Evolutionary conservation across 2,797 vertebrate species (phyloP).

Genomic region (Vipera latastei): DNA sequence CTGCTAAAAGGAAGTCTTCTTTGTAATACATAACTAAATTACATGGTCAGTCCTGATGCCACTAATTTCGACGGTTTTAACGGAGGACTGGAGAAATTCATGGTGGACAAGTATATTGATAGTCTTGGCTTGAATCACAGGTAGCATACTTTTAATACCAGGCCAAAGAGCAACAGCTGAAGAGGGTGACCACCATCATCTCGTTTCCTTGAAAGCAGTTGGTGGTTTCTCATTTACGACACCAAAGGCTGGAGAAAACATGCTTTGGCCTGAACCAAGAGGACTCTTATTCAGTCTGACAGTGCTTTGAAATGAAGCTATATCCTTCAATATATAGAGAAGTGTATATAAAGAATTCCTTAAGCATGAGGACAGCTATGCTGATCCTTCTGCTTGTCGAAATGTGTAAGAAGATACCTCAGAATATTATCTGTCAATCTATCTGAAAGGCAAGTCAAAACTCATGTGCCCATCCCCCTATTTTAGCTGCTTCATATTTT

Average conservation of each 20-base stretch:
- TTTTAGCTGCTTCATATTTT: slow-evolving; percentile 41
- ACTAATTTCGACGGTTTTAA: not conserved
- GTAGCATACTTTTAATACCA: not conserved
- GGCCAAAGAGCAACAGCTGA: not conserved
- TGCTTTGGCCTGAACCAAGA: not conserved
- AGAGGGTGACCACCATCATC: not conserved
- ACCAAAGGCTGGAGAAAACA: not conserved
- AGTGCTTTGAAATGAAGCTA: not conserved
- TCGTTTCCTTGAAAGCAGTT: not conserved
- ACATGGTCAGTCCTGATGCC: not conserved
- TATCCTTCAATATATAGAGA: not conserved
- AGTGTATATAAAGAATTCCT: not conserved
- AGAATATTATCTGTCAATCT: not conserved
- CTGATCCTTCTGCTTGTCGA: not conserved
- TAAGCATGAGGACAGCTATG: not conserved
- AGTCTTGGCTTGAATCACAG: not conserved
- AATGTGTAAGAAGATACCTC: not conserved
- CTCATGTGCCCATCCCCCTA: not conserved
- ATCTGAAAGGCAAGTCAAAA: not conserved
- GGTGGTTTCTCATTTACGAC: not conserved
- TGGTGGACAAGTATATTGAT: not conserved
- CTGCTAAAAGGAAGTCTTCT: not conserved
- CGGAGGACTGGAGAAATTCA: not conserved
- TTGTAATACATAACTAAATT: not conserved
- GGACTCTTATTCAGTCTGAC: not conserved